Conservation (phyloP, 2,797 vertebrate species). For the Silurus lanzhouensis region DNA sequence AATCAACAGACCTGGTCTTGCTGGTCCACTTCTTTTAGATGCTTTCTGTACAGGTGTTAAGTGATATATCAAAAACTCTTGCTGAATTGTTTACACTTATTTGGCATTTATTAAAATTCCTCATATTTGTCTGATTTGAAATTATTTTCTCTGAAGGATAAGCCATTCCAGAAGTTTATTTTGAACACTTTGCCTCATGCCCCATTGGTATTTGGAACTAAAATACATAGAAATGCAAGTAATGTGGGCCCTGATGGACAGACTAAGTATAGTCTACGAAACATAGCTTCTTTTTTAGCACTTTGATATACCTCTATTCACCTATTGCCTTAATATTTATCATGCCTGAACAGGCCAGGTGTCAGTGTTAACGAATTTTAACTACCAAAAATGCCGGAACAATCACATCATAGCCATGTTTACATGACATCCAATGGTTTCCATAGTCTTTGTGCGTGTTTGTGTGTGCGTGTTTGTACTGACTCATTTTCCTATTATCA, state of each 20-base stretch:
- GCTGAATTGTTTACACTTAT: background rate
- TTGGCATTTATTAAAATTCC: background rate
- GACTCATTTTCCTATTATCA: conserved; percentile 19
- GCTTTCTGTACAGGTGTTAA: background rate
- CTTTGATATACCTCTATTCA: background rate
- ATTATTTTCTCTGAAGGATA: background rate
- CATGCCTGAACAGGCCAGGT: background rate
- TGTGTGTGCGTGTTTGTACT: background rate
- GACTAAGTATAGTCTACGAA: background rate
- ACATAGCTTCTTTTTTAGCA: background rate
- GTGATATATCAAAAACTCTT: background rate
- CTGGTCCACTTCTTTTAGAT: background rate
- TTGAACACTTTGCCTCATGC: background rate
- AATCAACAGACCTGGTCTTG: background rate
- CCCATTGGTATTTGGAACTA: background rate
- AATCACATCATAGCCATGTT: background rate
- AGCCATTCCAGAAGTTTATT: background rate
- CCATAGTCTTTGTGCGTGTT: background rate
- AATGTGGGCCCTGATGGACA: background rate
- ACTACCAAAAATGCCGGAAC: background rate
- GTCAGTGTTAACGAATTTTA: background rate
- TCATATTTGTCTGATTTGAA: background rate
- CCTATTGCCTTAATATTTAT: background rate
- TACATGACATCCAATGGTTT: background rate
- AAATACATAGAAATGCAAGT: background rate